phyloP scores from a whole-genome alignment of 1,140 invertebrate species.

The Drusus annulatus region DNA sequence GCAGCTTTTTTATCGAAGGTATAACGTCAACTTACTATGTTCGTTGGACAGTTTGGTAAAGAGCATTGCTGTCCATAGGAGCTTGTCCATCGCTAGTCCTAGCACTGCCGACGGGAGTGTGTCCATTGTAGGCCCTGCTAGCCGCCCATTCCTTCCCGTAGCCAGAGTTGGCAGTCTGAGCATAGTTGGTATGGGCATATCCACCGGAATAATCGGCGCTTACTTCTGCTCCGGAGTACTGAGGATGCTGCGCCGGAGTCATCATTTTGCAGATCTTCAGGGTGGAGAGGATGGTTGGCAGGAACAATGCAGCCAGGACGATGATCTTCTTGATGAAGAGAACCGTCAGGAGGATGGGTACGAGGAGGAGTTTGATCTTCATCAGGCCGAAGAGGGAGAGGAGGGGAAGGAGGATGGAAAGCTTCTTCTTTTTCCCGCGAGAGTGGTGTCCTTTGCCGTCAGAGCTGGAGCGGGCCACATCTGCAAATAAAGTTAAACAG shows the following conservation, averaged over 20 bases:
- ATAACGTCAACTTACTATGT: too few relatives aligned
- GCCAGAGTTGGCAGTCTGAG: conserved; percentile 46
- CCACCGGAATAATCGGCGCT: conserved; percentile 38
- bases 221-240: conserved; percentile 20
- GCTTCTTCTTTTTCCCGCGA: conserved; percentile 74
- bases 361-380: conserved; percentile 76
- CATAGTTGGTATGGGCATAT: conserved; percentile 34
- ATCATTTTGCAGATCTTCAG: conserved; percentile 76
- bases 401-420: conserved; percentile 75
- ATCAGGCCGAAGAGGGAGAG: conserved; percentile 75
- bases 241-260: conserved; percentile 57
- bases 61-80: background rate
- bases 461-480: conserved; percentile 1
- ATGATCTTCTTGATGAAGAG: conserved; percentile 81
- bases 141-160: conserved; percentile 69
- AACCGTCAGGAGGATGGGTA: conserved; percentile 76
- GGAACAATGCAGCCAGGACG: conserved; percentile 74
- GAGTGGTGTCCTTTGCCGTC: conserved; percentile 55
- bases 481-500: background rate
- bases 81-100: background rate
- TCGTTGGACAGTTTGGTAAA: background rate
- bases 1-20: too few relatives aligned
- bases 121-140: conserved; percentile 64
- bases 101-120: background rate
- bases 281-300: conserved; percentile 75